phyloP scores from a whole-genome alignment of 2,113 vertebrate species.

The Ploceus nigricollis region DNA sequence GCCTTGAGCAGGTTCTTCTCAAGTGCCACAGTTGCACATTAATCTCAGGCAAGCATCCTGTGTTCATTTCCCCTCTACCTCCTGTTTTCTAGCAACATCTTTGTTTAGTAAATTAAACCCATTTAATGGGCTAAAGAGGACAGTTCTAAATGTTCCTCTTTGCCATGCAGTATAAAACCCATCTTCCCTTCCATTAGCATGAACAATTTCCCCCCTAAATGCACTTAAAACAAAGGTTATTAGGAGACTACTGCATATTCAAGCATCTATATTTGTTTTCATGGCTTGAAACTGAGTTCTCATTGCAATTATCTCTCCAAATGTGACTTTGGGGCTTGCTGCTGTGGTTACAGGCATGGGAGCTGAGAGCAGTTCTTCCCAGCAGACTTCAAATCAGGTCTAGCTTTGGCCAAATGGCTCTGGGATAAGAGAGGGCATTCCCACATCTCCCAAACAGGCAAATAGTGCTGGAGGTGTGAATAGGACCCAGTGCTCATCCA shows the following conservation, averaged over 20 bases:
- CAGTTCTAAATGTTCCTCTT: slow-evolving; percentile 53
- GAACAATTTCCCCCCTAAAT: slow-evolving; percentile 65
- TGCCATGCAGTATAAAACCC: slow-evolving; percentile 58
- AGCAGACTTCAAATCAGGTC: neutral
- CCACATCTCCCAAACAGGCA: neutral
- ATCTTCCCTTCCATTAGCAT: slow-evolving; percentile 66
- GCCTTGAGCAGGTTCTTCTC: neutral
- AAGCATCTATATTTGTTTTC: slow-evolving; percentile 62
- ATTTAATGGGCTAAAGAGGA: slow-evolving; percentile 59
- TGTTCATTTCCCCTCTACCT: slow-evolving; percentile 48
- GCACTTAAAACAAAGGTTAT: slow-evolving; percentile 68
- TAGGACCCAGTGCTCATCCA: neutral
- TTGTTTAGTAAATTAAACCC: slow-evolving; percentile 62
- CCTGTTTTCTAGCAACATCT: slow-evolving; percentile 51
- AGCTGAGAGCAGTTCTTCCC: slow-evolving; percentile 6
- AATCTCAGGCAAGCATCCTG: slow-evolving; percentile 21
- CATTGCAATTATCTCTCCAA: slow-evolving; percentile 38
- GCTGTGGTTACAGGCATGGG: neutral
- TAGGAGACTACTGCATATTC: slow-evolving; percentile 57
- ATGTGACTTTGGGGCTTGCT: slow-evolving; percentile 27
- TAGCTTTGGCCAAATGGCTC: neutral
- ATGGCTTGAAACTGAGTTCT: slow-evolving; percentile 50
- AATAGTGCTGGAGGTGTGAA: neutral
- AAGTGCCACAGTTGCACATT: neutral
- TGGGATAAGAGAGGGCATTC: neutral